These are phyloP conservation scores for Eufriesea mexicana DNA, from an alignment of 1,140 invertebrate species.

Conservation along the genomic window DNA sequence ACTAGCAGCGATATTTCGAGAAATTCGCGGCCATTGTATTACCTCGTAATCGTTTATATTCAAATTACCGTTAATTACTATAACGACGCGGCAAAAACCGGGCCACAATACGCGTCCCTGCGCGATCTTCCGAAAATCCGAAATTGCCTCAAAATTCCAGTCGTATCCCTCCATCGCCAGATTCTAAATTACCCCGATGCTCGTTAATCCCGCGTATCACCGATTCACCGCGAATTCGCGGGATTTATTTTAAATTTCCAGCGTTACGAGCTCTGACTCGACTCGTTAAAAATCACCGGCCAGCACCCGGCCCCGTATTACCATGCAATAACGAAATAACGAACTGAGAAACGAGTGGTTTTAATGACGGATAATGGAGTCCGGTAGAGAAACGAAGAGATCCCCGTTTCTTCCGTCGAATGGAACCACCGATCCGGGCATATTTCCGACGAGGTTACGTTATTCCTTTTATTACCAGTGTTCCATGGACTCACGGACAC, in stretches of 20 bases:
- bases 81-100: too few species aligned
- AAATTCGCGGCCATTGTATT: too few species aligned
- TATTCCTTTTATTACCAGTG: too few species aligned
- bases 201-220: neutral
- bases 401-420: neutral
- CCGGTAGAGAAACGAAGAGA: neutral
- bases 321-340: neutral
- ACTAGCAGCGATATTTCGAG: too few species aligned
- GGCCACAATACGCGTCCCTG: too few species aligned
- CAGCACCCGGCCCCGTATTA: neutral
- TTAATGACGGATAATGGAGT: conserved; percentile 15
- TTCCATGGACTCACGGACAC: too few species aligned
- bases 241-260: neutral
- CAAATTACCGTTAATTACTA: too few species aligned
- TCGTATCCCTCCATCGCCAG: too few species aligned
- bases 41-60: too few species aligned
- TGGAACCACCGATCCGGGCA: neutral
- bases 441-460: neutral
- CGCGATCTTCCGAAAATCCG: neutral
- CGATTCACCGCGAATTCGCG: neutral
- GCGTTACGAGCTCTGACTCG: neutral
- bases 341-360: neutral
- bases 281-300: conserved; percentile 4
- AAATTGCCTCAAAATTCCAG: neutral
- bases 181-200: neutral